phyloP scores from a whole-genome alignment of 2,888 invertebrate genomes.

The Strigamia crassipes region DNA sequence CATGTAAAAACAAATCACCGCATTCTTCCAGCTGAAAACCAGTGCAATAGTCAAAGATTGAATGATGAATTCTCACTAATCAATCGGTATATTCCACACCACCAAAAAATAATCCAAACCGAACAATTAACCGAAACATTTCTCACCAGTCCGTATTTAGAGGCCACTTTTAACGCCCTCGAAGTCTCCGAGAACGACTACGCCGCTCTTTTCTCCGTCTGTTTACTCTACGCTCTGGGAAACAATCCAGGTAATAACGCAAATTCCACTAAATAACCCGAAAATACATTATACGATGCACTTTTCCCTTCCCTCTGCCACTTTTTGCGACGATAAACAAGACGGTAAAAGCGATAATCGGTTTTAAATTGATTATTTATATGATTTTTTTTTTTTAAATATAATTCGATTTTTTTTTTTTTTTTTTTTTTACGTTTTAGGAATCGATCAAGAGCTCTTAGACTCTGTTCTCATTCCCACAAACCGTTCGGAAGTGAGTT shows the following conservation, averaged over 20 bases:
- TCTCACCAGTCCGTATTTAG: slow-evolving; percentile 74
- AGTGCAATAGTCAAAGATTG: slow-evolving; percentile 51
- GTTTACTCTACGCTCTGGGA: slow-evolving; percentile 89
- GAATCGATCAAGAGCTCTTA: slow-evolving; percentile 79
- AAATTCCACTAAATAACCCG: not conserved
- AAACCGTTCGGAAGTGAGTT: slow-evolving; percentile 59
- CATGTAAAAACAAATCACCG: slow-evolving; percentile 56
- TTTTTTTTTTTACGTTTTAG: slow-evolving; percentile 61
- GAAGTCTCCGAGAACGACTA: slow-evolving; percentile 94
- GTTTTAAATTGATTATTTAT: not conserved
- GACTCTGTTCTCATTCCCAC: slow-evolving; percentile 76
- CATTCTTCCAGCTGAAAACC: not conserved
- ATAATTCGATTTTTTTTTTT: not conserved
- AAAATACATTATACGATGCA: not conserved
- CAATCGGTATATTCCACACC: slow-evolving; percentile 54
- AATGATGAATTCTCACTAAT: slow-evolving; percentile 56
- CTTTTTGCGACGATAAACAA: not conserved
- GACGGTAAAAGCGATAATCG: not conserved
- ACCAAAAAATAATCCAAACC: not conserved
- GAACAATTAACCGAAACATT: no score
- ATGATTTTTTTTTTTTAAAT: not conserved
- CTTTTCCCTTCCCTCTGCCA: not conserved
- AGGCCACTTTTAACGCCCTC: slow-evolving; percentile 83
- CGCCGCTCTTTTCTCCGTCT: slow-evolving; percentile 84
- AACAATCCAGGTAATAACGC: slow-evolving; percentile 82